Percentiles rank a stretch among this genome's conserved stretches.
Evolutionary conservation across 2,113 vertebrate species (phyloP).

Genomic region (Carassius auratus): DNA sequence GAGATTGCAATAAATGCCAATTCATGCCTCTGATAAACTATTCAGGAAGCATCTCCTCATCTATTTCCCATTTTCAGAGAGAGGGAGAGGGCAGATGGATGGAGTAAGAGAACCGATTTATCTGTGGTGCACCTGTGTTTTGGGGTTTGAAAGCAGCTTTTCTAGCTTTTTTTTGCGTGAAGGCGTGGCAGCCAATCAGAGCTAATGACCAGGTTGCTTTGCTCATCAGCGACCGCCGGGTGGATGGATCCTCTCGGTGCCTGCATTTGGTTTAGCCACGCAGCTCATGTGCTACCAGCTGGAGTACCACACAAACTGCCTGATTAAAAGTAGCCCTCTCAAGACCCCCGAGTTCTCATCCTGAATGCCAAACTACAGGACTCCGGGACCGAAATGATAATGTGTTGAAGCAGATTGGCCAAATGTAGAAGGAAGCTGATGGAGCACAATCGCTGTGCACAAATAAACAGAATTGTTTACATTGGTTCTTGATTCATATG

Average conservation of each 20-base stretch:
- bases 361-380: slow-evolving; percentile 45
- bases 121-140: slow-evolving; percentile 47
- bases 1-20: slow-evolving; percentile 22
- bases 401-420: background rate
- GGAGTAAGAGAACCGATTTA: slow-evolving; percentile 8
- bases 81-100: slow-evolving; percentile 35
- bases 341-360: slow-evolving; percentile 30
- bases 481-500: background rate
- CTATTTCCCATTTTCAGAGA: slow-evolving; percentile 26
- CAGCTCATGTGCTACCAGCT: slow-evolving; percentile 44
- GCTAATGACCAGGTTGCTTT: slow-evolving; percentile 52
- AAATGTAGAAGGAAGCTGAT: background rate
- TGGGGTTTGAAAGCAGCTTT: slow-evolving; percentile 44
- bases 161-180: slow-evolving; percentile 41
- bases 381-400: slow-evolving; percentile 26
- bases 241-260: slow-evolving; percentile 2
- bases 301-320: slow-evolving; percentile 44
- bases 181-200: slow-evolving; percentile 54
- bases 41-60: slow-evolving; percentile 39
- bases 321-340: slow-evolving; percentile 52
- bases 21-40: slow-evolving; percentile 36
- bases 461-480: too few relatives aligned
- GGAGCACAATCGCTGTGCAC: background rate
- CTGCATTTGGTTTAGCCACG: slow-evolving; percentile 37
- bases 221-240: slow-evolving; percentile 47